phyloP scores from a whole-genome alignment of 2,797 vertebrate genomes.

The Thalassophryne amazonica region DNA sequence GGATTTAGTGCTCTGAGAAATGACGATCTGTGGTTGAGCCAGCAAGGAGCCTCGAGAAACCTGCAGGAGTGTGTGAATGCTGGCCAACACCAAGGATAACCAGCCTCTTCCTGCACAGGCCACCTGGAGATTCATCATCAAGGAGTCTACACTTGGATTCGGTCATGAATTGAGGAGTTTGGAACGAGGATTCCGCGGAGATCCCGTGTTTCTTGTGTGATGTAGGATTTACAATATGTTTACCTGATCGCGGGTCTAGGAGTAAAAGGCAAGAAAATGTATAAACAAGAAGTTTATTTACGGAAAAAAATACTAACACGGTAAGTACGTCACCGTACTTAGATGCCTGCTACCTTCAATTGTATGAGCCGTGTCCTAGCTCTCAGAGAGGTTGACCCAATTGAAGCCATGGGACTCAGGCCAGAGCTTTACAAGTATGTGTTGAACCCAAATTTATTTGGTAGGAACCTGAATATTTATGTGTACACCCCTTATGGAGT shows the following conservation, averaged over 20 bases:
- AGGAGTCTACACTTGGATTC: constrained; percentile 66
- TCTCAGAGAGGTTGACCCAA: constrained; percentile 78
- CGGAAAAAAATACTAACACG: constrained; percentile 54
- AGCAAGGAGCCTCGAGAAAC: constrained; percentile 47
- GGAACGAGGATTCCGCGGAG: constrained; percentile 58
- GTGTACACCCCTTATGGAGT: constrained; percentile 41
- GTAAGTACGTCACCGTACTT: constrained; percentile 71
- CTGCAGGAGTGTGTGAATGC: constrained; percentile 56
- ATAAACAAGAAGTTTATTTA: constrained; percentile 55
- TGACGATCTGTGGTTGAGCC: constrained; percentile 52
- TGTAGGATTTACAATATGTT: constrained; percentile 71
- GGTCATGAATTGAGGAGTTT: constrained; percentile 68
- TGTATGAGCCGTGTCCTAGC: constrained; percentile 71
- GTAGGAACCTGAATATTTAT: constrained; percentile 58
- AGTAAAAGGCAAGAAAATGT: constrained; percentile 47
- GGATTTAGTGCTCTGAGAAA: constrained; percentile 65
- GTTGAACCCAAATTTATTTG: constrained; percentile 61
- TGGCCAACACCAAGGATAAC: constrained; percentile 61
- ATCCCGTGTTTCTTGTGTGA: constrained; percentile 46
- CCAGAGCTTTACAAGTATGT: constrained; percentile 81
- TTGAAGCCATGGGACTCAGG: constrained; percentile 79
- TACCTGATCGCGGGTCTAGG: constrained; percentile 61
- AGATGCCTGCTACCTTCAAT: constrained; percentile 73
- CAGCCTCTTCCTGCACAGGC: constrained; percentile 39
- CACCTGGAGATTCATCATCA: constrained; percentile 55